Evolutionary conservation across 2,113 vertebrate species (phyloP), one percentile per base, ranked within the genome.

Genomic region (Limnothrissa miodon): DNA sequence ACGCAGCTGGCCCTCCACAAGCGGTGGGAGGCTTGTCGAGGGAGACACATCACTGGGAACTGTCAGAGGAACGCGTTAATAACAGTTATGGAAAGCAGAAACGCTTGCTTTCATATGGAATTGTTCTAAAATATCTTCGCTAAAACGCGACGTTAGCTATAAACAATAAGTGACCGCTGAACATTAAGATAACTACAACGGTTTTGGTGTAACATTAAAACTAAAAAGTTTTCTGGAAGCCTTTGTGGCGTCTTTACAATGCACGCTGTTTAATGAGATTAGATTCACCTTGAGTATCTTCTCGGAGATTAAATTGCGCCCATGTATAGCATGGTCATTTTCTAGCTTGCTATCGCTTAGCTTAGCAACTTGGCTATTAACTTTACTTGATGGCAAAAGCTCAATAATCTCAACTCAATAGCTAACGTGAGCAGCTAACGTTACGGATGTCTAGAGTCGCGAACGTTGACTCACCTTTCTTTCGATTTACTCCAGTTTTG

Each of bases 1-100:
- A 83, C 96, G 95, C 36, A 96, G 88, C 80, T 96, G 96, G 1
- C 97, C 98, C 90, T 95, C 96, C 0, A 99, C 97, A 0, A 99
- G 93, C 70, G 98, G 98, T 45, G 98, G 98, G 5, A 99, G 93
- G 87, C 96, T 96, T 78, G 95, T 96, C 39, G 96, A 93, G 7
- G 95, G 94, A 44, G 93, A 85, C 81, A 95, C 83, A n/a, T 96
- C 96, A 48, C 93, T 95, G 56, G 89, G 7, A 70, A 92, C 98
- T 98, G 89, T 74, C 66, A 5, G 53, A 84, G 81, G 62, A 81
- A 33, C n/a, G 90, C 81, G 11, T 46, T 56, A 36, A 45, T 62
- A 8, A 62, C 59, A 10, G 11, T 25, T 11, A 62, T 19, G 15
- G 59, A 1, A 36, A 36, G 29, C 15, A 33, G n/a, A n/a, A n/a